Percentiles rank a stretch among this genome's conserved stretches.
These are phyloP conservation scores for Atherinomorus stipes DNA, from an alignment of 2,113 vertebrate genomes.

Conservation along the genomic window DNA sequence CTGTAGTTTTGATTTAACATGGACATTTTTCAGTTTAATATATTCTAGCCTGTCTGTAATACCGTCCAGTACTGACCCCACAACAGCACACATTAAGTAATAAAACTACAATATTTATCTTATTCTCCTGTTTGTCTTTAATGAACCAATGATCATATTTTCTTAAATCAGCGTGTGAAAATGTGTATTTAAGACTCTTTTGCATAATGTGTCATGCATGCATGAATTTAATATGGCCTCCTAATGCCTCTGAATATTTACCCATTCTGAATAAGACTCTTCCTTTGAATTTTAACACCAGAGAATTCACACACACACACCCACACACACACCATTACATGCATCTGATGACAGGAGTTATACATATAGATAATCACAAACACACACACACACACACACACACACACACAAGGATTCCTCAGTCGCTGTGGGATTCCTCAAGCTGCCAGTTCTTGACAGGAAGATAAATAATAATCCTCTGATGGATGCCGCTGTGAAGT, in stretches of 20 bases:
- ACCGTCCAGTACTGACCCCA: constrained; percentile 5
- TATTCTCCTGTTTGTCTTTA: constrained; percentile 25
- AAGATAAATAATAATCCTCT: constrained; percentile 80
- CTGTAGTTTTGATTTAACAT: too few species aligned
- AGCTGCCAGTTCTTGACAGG: constrained; percentile 75
- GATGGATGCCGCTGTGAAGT: constrained; percentile 74
- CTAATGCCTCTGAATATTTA: constrained; percentile 47
- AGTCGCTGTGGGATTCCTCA: constrained; percentile 44
- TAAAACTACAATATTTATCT: constrained; percentile 5
- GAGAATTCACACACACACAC: constrained; percentile 23
- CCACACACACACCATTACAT: not conserved
- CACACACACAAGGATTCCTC: constrained; percentile 13
- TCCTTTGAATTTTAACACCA: constrained; percentile 11
- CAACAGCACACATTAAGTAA: not conserved
- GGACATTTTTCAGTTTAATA: constrained; percentile 14
- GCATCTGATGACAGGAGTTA: constrained; percentile 7
- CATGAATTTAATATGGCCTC: constrained; percentile 22
- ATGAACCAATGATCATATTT: constrained; percentile 23
- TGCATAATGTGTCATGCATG: constrained; percentile 42
- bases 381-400: not conserved
- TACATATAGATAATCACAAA: constrained; percentile 7
- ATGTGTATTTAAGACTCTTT: constrained; percentile 53
- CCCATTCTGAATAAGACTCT: not conserved
- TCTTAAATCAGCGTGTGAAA: constrained; percentile 39
- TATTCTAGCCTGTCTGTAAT: not conserved